These are phyloP conservation scores for Drosophila micromelanica DNA, from an alignment of 1,140 invertebrate genomes.

Conservation along the genomic window DNA sequence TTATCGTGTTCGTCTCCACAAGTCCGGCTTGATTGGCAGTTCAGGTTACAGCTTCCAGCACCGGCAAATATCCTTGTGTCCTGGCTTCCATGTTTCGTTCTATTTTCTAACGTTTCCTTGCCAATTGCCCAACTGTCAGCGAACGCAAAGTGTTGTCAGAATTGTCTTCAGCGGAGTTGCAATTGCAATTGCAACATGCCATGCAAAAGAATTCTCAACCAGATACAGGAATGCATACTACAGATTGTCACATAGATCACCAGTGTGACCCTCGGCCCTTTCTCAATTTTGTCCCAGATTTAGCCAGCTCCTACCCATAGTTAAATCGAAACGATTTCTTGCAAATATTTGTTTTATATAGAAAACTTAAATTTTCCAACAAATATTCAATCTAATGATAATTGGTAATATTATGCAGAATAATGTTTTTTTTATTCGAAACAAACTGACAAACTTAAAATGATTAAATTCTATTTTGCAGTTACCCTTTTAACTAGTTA, in stretches of 20 bases:
- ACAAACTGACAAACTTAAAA: too few relatives aligned
- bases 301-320: too few relatives aligned
- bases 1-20: slow-evolving; percentile 66
- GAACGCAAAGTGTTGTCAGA: slow-evolving; percentile 47
- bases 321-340: too few relatives aligned
- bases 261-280: background rate
- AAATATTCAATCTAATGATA: too few relatives aligned
- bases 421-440: too few relatives aligned
- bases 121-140: slow-evolving; percentile 47
- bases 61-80: slow-evolving; percentile 49
- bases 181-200: background rate
- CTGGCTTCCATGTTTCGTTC: slow-evolving; percentile 30
- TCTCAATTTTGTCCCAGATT: too few relatives aligned
- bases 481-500: too few relatives aligned
- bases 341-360: too few relatives aligned
- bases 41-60: slow-evolving; percentile 59
- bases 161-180: slow-evolving; percentile 16
- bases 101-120: slow-evolving; percentile 44
- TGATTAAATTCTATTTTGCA: too few relatives aligned
- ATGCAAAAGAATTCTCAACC: background rate
- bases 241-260: background rate
- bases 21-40: slow-evolving; percentile 70
- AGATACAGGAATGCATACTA: background rate
- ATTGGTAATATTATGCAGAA: too few relatives aligned
- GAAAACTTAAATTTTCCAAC: too few relatives aligned